Evolutionary conservation across 2,113 vertebrate species (phyloP), one percentile per base, ranked within the genome.

Genomic region (Patagioenas fasciata): DNA sequence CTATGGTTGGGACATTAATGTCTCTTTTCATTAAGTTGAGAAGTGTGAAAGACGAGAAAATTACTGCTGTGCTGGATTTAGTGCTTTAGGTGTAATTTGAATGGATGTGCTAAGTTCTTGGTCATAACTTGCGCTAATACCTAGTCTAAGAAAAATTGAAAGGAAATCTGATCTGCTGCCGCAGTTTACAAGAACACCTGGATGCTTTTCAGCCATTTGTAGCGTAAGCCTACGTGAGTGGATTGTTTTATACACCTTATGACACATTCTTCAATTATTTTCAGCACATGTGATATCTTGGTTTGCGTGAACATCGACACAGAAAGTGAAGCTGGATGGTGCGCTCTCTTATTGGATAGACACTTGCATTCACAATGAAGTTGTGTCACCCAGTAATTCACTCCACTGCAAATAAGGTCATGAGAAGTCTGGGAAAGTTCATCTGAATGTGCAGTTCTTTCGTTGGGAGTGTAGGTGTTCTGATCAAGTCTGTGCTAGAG

Each of bases 31-130:
- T 96, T 96, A 96, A 95, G 92, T 85, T 95, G 92, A 79, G 75
- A 96, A 96, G 94, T 96, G 94, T 93, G 94, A 96, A 93, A 95
- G 95, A 95, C 92, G 94, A 73, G 96, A 89, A 96, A 96, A 97
- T 95, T 92, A 75, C 91, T 93, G 82, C 88, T 96, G 73, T 80
- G 47, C 71, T 84, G 72, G 62, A 80, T 94, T 91, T 75, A 87
- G 40, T 95, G 84, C 91, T 58, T 44, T 60, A 54, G 34, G 38
- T 90, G 26, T 86, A 90, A 93, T 83, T 89, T 83, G 88, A 80
- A 95, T 91, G 89, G 93, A 89, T 67, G 61, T 85, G 53, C 83
- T 92, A 93, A 91, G 84, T 80, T 92, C 70, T 93, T 84, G 61
- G 25, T 89, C 58, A 7, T 60, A 91, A 61, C 67, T 95, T 94